phyloP scores from a whole-genome alignment of 2,113 vertebrate genomes.

The Puffinus mauretanicus region DNA sequence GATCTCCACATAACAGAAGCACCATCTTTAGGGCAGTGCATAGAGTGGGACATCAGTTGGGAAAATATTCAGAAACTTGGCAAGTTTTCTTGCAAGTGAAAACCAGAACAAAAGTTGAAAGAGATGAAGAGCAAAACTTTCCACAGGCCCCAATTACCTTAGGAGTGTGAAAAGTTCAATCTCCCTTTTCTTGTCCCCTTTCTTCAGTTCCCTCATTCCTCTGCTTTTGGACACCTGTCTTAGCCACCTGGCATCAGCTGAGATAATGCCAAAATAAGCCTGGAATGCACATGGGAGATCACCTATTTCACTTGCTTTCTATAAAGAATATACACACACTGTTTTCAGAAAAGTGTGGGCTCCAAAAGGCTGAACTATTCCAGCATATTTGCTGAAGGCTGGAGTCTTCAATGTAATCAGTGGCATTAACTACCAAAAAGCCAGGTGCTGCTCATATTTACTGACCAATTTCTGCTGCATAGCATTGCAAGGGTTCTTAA shows the following conservation, averaged over 20 bases:
- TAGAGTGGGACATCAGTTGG: not conserved
- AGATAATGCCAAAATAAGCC: not conserved
- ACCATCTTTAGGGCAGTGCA: not conserved
- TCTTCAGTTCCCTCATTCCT: not conserved
- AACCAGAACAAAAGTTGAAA: not conserved
- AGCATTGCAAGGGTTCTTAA: not conserved
- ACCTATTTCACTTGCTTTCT: not conserved
- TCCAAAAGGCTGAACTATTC: not conserved
- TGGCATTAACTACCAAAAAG: not conserved
- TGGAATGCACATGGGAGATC: not conserved
- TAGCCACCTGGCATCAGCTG: not conserved
- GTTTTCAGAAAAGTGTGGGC: not conserved
- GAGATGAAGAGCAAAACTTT: not conserved
- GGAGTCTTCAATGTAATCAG: not conserved
- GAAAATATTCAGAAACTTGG: not conserved
- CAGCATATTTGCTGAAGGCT: not conserved
- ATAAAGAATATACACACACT: not conserved
- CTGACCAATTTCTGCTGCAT: not conserved
- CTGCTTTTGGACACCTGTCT: not conserved
- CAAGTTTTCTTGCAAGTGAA: not conserved
- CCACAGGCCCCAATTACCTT: accelerated
- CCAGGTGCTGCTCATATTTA: not conserved
- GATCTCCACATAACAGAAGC: not conserved
- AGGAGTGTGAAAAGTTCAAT: not conserved
- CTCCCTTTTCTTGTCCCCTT: not conserved